Conservation (phyloP, 2,888 invertebrate genomes). For the Leptinotarsa haldemani region DNA sequence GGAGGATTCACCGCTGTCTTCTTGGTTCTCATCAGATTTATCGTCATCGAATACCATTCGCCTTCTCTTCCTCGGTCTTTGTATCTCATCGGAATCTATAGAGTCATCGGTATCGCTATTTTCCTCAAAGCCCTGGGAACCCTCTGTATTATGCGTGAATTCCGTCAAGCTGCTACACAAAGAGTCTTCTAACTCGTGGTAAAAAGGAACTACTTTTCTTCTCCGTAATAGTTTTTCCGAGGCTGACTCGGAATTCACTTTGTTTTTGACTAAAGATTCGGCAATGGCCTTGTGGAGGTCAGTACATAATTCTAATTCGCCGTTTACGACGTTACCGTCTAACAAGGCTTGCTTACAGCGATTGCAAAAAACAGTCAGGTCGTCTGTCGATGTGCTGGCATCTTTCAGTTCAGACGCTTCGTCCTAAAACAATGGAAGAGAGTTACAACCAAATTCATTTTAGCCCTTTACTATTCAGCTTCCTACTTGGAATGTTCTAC, state of each 20-base stretch:
- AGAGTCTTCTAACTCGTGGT: slow-evolving; percentile 60
- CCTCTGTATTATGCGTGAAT: slow-evolving; percentile 56
- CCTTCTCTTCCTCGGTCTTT: slow-evolving; percentile 33
- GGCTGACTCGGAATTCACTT: slow-evolving; percentile 50
- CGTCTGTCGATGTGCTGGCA: slow-evolving; percentile 56
- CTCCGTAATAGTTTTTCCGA: slow-evolving; percentile 51
- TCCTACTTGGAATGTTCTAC: too few relatives aligned
- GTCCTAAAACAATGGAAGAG: slow-evolving; percentile 34
- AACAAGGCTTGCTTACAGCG: slow-evolving; percentile 55
- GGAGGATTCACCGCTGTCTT: not conserved
- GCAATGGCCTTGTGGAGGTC: slow-evolving; percentile 57
- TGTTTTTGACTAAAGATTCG: slow-evolving; percentile 56
- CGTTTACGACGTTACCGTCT: slow-evolving; percentile 55
- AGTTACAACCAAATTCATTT: not conserved
- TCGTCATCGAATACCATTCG: slow-evolving; percentile 39
- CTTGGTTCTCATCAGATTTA: not conserved
- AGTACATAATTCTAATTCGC: slow-evolving; percentile 57
- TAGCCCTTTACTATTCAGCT: too few relatives aligned
- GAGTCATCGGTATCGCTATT: slow-evolving; percentile 56
- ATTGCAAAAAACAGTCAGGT: slow-evolving; percentile 53
- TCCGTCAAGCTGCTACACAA: slow-evolving; percentile 59
- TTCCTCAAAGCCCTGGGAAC: slow-evolving; percentile 53
- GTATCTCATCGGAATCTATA: slow-evolving; percentile 43
- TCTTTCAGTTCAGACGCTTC: slow-evolving; percentile 51
- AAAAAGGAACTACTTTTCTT: slow-evolving; percentile 55